A percentile compares a stretch with the other conserved stretches of the same genome.
These are phyloP conservation scores for Drosophila greeni DNA, from an alignment of 2,888 invertebrate genomes.

Conservation along the genomic window DNA sequence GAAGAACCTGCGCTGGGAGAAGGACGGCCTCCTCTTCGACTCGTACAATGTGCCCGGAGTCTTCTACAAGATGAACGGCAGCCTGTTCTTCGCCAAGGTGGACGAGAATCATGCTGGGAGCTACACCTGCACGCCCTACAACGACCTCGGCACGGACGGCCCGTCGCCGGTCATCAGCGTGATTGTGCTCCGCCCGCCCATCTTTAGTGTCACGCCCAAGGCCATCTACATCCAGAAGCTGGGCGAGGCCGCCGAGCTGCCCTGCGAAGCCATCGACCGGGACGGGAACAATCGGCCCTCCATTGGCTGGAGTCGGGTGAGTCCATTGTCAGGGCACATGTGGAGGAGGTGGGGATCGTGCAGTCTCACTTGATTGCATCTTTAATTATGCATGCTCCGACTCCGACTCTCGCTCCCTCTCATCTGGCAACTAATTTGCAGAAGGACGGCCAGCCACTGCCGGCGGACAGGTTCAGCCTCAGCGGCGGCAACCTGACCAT, in stretches of 20 bases:
- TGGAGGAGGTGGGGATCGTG: conserved; percentile 5
- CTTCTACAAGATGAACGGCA: conserved; percentile 90
- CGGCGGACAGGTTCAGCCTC: conserved; percentile 84
- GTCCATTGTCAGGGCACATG: conserved; percentile 50
- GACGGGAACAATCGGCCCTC: conserved; percentile 83
- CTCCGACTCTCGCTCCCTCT: not conserved
- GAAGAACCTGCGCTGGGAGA: conserved; percentile 94
- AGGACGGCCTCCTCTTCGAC: conserved; percentile 93
- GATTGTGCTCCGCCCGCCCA: conserved; percentile 90
- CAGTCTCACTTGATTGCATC: conserved; percentile 60
- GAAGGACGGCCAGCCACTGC: conserved; percentile 87
- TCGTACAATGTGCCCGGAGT: conserved; percentile 93
- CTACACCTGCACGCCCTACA: conserved; percentile 95
- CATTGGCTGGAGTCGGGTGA: conserved; percentile 85
- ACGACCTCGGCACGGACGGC: conserved; percentile 91
- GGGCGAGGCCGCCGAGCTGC: conserved; percentile 88
- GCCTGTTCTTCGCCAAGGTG: conserved; percentile 89
- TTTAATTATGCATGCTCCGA: conserved; percentile 58
- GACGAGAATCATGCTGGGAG: conserved; percentile 91
- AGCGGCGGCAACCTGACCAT: conserved; percentile 91
- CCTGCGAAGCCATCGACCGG: conserved; percentile 88
- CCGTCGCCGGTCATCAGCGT: conserved; percentile 91
- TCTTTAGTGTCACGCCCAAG: conserved; percentile 88
- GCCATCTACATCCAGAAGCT: conserved; percentile 90
- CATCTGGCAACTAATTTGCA: conserved; percentile 77